Conservation (phyloP, 1,140 invertebrate genomes). For the Anastrepha ludens region DNA sequence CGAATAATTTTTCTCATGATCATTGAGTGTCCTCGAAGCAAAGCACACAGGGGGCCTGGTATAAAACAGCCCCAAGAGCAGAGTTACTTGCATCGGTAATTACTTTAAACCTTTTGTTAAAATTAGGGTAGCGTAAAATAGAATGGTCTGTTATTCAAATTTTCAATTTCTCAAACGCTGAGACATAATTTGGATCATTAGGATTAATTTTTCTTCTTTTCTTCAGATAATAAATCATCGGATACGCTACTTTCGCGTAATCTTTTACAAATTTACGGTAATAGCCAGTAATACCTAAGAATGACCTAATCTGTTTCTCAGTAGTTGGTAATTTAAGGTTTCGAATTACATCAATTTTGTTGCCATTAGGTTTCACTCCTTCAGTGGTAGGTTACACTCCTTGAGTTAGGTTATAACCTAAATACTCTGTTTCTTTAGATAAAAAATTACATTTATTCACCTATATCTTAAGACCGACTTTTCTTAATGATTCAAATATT, state of each 20-base stretch:
- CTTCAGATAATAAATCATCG: slow-evolving; percentile 25
- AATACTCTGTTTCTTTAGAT: slow-evolving; percentile 41
- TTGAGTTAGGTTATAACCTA: slow-evolving; percentile 45
- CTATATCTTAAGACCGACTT: slow-evolving; percentile 19
- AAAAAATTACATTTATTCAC: slow-evolving; percentile 49
- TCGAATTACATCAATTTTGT: slow-evolving; percentile 29
- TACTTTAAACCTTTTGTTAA: slow-evolving; percentile 11
- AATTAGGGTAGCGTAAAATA: slow-evolving; percentile 15
- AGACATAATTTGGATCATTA: slow-evolving; percentile 37
- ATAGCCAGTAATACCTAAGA: slow-evolving; percentile 38
- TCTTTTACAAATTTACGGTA: slow-evolving; percentile 30
- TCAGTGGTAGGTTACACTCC: too few relatives aligned
- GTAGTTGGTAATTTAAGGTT: slow-evolving; percentile 14
- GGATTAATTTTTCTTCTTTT: slow-evolving; percentile 1
- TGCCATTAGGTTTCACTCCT: slow-evolving; percentile 25
- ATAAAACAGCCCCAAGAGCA: background rate
- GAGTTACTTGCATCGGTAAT: slow-evolving; percentile 25
- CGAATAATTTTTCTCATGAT: slow-evolving; percentile 27
- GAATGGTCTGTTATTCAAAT: background rate
- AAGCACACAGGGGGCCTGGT: slow-evolving; percentile 9
- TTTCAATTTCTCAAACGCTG: slow-evolving; percentile 50
- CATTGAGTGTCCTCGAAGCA: background rate
- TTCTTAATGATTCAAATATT: slow-evolving; percentile 41
- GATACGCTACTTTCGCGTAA: slow-evolving; percentile 36
- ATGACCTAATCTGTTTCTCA: slow-evolving; percentile 4